Base-by-base conservation (phyloP, 2,888 invertebrate species). In the Hyalella azteca region DNA sequence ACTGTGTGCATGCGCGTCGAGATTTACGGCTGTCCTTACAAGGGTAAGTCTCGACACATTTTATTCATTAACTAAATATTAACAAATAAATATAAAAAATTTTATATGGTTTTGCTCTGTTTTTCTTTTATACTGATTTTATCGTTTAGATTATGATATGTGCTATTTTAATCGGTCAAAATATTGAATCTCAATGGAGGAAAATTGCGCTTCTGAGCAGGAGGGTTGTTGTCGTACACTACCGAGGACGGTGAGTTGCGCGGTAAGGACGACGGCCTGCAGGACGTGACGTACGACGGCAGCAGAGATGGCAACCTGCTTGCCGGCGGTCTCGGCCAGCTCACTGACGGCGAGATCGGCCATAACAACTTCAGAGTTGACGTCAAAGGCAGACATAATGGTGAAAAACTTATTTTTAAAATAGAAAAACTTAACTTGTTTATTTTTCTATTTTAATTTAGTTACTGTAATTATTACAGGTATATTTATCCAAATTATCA, bases 201-300 rank as follows among this genome's bases (percentile, higher is more conserved):
- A n/a, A n/a, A n/a, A n/a, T n/a, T n/a, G n/a, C n/a, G n/a, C n/a
- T n/a, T n/a, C n/a, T n/a, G n/a, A n/a, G n/a, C 90, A 93, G 96
- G 93, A 87, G 94, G 94, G 32, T 91, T 96, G 79, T 91, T 94
- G 40, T 92, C 94, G 82, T 97, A 96, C 89, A 92, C 93, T 75
- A 94, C 95, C 92, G 94, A 94, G 22, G 94, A 95, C 88, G 96
- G 96, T 22, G 93, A 95, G 89, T 92, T 92, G 86, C 90, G 93
- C 40, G 93, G 93, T 48, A 40, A 54, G 26, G 83, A 83, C 66
- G 75, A 81, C 86, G 93, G 94, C 88, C 90, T 94, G 79, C 91
- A 87, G 54, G 93, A 93, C 88, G 89, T 90, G 85, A 91, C 91
- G 32, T 93, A 93, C 88, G 93, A 93, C 87, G 93, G 93, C 2